Percentiles rank a stretch among this genome's conserved stretches.
phyloP scores from a whole-genome alignment of 1,140 invertebrate genomes.

The Eueides isabella region DNA sequence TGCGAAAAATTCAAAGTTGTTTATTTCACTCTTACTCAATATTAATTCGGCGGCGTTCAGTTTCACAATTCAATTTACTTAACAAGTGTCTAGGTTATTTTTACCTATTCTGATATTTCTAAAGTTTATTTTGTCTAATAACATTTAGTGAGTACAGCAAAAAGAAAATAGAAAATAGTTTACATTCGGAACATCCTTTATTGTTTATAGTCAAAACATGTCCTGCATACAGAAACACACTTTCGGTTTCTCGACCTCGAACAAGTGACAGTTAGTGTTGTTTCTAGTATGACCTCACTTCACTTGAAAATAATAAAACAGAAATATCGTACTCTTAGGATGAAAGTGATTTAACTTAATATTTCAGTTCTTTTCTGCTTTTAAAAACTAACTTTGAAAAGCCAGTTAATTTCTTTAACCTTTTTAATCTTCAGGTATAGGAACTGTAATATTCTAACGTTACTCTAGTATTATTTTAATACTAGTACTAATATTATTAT shows the following conservation, averaged over 20 bases:
- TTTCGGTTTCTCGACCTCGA: conserved; percentile 11
- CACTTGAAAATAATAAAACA: background rate
- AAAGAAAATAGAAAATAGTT: conserved; percentile 15
- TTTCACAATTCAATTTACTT: too few relatives aligned
- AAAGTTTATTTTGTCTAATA: background rate
- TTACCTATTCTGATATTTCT: too few relatives aligned
- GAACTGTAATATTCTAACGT: too few relatives aligned
- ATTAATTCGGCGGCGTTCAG: too few relatives aligned
- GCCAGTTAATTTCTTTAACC: too few relatives aligned
- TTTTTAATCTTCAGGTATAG: too few relatives aligned
- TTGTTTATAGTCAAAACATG: background rate
- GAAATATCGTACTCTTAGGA: background rate
- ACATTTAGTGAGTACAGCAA: background rate
- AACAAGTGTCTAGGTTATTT: background rate
- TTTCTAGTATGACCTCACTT: background rate
- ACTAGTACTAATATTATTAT: too few relatives aligned
- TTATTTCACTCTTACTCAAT: too few relatives aligned
- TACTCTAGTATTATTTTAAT: too few relatives aligned
- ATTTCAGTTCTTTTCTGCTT: background rate
- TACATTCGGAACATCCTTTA: background rate
- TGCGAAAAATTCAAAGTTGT: too few relatives aligned
- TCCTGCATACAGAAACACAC: background rate
- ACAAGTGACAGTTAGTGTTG: background rate
- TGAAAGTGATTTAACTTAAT: background rate
- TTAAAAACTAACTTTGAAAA: too few relatives aligned